Conservation (phyloP, 2,113 vertebrate genomes). For the Amia ocellicauda region DNA sequence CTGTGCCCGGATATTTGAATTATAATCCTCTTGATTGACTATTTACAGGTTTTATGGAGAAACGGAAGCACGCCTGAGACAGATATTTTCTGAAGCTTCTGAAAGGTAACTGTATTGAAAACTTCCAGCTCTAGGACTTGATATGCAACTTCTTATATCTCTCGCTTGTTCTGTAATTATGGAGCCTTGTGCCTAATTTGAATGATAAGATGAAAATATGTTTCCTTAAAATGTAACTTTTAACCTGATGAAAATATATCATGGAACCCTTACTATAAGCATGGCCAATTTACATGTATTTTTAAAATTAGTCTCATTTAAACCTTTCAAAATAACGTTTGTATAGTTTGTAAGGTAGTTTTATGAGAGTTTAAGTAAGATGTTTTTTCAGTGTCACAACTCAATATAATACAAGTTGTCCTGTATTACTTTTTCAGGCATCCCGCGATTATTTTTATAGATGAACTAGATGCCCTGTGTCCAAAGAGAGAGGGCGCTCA, state of each 20-base stretch:
- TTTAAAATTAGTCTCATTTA: too few species aligned
- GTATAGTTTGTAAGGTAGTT: background rate
- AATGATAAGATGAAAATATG: too few species aligned
- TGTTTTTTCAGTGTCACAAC: background rate
- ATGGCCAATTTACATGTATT: too few species aligned
- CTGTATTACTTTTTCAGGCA: conserved; percentile 61
- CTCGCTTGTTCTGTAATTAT: too few species aligned
- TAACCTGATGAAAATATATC: too few species aligned
- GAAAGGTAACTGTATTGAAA: conserved; percentile 63
- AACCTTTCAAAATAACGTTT: background rate
- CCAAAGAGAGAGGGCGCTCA: conserved; percentile 88
- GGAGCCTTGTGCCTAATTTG: too few species aligned
- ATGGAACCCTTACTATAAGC: too few species aligned
- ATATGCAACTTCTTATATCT: too few species aligned
- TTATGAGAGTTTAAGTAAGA: background rate
- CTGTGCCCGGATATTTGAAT: background rate
- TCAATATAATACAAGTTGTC: too few species aligned
- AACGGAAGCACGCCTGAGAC: conserved; percentile 82
- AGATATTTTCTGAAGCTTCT: conserved; percentile 88
- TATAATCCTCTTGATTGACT: background rate
- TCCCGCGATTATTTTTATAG: conserved; percentile 93
- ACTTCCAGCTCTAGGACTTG: background rate
- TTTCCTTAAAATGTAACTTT: too few species aligned
- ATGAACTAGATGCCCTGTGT: conserved; percentile 91
- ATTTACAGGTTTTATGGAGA: conserved; percentile 88